Evolutionary conservation across 2,797 vertebrate species (phyloP).

Genomic region (Fundulus diaphanus): DNA sequence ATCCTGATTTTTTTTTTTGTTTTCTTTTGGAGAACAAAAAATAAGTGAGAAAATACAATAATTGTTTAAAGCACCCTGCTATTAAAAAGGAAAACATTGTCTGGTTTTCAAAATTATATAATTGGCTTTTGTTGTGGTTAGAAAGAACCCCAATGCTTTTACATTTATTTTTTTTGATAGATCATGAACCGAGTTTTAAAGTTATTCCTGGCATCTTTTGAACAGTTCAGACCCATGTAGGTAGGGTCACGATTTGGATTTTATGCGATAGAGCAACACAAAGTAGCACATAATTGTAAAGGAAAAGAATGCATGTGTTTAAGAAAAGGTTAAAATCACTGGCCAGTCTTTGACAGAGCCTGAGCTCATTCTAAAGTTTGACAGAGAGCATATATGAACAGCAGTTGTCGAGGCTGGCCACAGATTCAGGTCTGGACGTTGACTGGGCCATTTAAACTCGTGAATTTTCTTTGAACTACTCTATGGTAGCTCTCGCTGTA

Average conservation of each 20-base stretch:
- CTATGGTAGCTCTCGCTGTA: too few relatives aligned
- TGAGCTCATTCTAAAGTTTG: not conserved
- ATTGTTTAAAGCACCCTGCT: conserved; percentile 31
- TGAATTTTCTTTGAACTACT: not conserved
- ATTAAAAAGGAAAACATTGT: not conserved
- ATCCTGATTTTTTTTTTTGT: conserved; percentile 9
- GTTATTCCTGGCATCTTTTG: conserved; percentile 6
- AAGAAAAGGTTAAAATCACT: not conserved
- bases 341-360: not conserved
- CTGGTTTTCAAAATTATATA: conserved; percentile 15
- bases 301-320: not conserved
- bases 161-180: not conserved
- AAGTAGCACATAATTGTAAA: not conserved
- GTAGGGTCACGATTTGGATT: not conserved
- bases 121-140: conserved; percentile 2
- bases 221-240: not conserved
- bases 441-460: not conserved
- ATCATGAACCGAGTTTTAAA: not conserved
- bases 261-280: not conserved
- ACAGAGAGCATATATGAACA: not conserved
- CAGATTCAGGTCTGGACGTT: not conserved
- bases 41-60: not conserved
- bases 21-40: not conserved
- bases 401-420: not conserved
- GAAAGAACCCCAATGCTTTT: not conserved